A percentile compares a stretch with the other conserved stretches of the same genome.
Conservation (phyloP, 2,113 vertebrate species). For the sheep (Ovis aries) region DNA sequence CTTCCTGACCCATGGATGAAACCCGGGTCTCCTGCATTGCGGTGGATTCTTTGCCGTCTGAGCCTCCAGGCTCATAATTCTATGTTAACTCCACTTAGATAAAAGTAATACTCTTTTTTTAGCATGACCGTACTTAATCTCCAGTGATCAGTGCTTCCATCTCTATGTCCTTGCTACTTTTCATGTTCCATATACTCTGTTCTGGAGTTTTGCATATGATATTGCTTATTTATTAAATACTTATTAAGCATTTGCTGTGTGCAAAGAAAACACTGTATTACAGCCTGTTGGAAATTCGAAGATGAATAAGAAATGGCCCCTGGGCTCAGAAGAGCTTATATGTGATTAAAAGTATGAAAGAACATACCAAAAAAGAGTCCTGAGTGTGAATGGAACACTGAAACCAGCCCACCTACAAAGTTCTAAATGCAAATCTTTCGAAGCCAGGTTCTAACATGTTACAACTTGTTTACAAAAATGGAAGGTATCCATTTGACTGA, state of each 20-base stretch:
- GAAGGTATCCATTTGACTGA: not conserved
- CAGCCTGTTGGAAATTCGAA: not conserved
- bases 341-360: not conserved
- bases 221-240: not conserved
- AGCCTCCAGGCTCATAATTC: not conserved
- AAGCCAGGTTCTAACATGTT: not conserved
- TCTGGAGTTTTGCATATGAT: not conserved
- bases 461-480: not conserved
- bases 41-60: not conserved
- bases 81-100: not conserved
- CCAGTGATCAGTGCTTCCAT: not conserved
- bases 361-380: not conserved
- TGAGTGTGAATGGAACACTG: not conserved
- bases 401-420: not conserved
- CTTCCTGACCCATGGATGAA: not conserved
- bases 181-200: not conserved
- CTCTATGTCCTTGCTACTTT: not conserved
- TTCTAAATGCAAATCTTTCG: not conserved
- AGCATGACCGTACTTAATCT: not conserved
- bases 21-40: not conserved
- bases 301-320: not conserved
- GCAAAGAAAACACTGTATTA: not conserved
- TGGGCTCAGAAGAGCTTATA: not conserved
- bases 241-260: not conserved
- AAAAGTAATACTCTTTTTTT: not conserved